A percentile compares a stretch with the other conserved stretches of the same genome.
These are phyloP conservation scores for Rhinella marina DNA, from an alignment of 2,797 vertebrate species.

Conservation along the genomic window DNA sequence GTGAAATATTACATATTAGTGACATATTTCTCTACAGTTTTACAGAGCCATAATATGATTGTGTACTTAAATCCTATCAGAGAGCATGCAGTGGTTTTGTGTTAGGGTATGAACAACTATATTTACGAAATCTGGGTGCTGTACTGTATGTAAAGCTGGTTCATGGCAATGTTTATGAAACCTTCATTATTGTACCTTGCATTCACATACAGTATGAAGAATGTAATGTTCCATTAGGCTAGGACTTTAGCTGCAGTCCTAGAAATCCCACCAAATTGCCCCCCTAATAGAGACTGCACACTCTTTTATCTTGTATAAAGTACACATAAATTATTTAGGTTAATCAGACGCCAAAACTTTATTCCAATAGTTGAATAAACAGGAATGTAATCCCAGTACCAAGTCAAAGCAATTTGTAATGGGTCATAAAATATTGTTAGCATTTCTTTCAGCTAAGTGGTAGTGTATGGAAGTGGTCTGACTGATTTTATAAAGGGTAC, in stretches of 20 bases:
- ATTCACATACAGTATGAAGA: neutral
- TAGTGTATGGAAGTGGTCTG: slow-evolving; percentile 37
- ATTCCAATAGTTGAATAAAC: neutral
- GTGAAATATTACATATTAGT: no score
- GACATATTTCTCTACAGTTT: no score
- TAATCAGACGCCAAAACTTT: neutral
- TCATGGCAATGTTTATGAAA: neutral
- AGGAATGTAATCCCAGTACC: neutral
- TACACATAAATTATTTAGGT: neutral
- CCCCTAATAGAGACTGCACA: neutral
- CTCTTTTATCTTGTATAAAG: neutral
- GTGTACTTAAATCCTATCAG: no score
- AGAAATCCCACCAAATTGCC: neutral
- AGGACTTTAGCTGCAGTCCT: neutral
- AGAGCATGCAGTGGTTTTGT: neutral
- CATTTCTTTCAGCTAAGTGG: slow-evolving; percentile 11
- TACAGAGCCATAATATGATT: no score
- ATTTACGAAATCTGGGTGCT: neutral
- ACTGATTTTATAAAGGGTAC: slow-evolving; percentile 15
- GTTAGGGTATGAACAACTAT: neutral
- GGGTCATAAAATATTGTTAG: neutral
- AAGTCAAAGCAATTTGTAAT: neutral
- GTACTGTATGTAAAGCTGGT: neutral
- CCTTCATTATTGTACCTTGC: neutral
- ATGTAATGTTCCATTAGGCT: no score